These are phyloP conservation scores for Holothuria leucospilota DNA, from an alignment of 53 echinoderm and acorn worm genomes.

Conservation along the genomic window DNA sequence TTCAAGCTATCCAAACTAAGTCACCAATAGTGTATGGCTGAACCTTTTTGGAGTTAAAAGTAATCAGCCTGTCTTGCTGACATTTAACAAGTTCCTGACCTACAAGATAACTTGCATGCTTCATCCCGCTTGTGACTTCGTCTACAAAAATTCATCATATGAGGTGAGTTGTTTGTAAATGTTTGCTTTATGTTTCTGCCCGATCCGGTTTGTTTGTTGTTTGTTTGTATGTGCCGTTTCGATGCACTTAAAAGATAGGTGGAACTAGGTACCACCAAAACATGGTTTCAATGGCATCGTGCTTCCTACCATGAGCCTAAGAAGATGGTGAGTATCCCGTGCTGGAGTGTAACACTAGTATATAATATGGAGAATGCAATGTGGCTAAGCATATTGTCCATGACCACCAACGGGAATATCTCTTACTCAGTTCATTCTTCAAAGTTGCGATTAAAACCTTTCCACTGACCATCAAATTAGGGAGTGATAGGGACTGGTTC, in stretches of 20 bases:
- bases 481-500: neutral
- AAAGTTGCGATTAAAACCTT: neutral
- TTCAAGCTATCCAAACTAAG: slow-evolving; percentile 27
- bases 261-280: neutral
- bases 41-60: slow-evolving; percentile 5
- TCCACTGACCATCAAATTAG: neutral
- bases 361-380: neutral
- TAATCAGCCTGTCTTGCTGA: neutral
- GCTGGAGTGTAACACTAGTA: neutral
- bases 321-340: neutral
- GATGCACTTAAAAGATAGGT: too few species aligned
- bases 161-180: neutral
- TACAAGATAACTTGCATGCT: slow-evolving; percentile 34
- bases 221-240: too few species aligned
- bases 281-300: neutral
- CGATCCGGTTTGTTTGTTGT: too few species aligned
- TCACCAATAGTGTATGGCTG: slow-evolving; percentile 39
- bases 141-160: neutral
- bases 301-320: neutral
- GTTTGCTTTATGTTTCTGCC: too few species aligned
- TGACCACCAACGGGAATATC: neutral
- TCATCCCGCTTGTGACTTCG: neutral
- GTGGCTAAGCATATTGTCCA: neutral
- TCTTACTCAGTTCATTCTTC: too few species aligned
- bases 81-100: neutral